Conservation (phyloP, 2,797 vertebrate species). For the Oophaga sylvatica region DNA sequence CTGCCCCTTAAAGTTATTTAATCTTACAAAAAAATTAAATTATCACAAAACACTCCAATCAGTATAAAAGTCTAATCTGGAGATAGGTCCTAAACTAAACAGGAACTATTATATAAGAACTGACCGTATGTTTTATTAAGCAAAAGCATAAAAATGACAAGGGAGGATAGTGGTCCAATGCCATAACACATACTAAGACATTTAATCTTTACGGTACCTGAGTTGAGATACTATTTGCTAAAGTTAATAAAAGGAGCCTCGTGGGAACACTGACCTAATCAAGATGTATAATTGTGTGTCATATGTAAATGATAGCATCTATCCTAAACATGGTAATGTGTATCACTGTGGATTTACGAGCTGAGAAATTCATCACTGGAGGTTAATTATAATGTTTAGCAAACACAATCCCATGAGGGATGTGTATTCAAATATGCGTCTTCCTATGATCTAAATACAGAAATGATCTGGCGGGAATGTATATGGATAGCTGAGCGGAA, state of each 20-base stretch:
- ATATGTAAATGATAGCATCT: conserved; percentile 81
- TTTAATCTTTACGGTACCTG: conserved; percentile 10
- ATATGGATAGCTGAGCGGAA: background rate
- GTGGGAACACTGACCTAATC: conserved; percentile 78
- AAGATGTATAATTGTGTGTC: conserved; percentile 78
- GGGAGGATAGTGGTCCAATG: background rate
- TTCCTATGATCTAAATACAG: conserved; percentile 40
- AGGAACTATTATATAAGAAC: background rate
- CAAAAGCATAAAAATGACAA: background rate
- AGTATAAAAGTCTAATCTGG: background rate
- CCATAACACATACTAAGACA: background rate
- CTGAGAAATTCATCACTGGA: conserved; percentile 72
- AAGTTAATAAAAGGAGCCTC: conserved; percentile 69
- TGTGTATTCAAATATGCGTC: conserved; percentile 70
- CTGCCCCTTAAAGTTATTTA: background rate
- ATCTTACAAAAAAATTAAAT: too few species aligned
- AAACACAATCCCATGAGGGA: conserved; percentile 77
- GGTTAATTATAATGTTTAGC: conserved; percentile 83
- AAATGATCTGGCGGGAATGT: conserved; percentile 43
- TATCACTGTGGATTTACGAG: conserved; percentile 72
- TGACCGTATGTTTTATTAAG: background rate
- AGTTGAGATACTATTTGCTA: conserved; percentile 64
- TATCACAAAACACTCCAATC: background rate
- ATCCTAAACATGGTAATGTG: conserved; percentile 76
- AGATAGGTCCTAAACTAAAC: background rate